Conservation (phyloP, 2,113 vertebrate genomes). For the Thunnus thynnus region DNA sequence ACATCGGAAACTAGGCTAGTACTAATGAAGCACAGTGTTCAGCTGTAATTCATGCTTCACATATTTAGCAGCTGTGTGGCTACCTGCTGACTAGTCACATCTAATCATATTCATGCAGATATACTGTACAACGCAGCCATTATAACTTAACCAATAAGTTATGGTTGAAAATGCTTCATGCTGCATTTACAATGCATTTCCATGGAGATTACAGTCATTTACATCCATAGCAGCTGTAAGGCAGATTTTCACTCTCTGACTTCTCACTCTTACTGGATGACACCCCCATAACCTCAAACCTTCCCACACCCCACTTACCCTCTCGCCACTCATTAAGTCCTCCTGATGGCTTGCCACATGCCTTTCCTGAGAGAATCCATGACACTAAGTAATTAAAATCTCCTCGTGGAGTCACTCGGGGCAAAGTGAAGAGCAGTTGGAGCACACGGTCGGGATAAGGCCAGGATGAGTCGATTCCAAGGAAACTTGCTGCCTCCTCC, state of each 20-base stretch:
- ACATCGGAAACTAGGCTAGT: too few species aligned
- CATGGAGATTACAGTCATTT: not conserved
- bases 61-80: not conserved
- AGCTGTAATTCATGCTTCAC: too few species aligned
- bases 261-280: slow-evolving; percentile 16
- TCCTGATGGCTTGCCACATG: slow-evolving; percentile 33
- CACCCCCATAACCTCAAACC: slow-evolving; percentile 15
- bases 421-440: slow-evolving; percentile 31
- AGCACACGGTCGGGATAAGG: slow-evolving; percentile 19
- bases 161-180: not conserved
- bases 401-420: slow-evolving; percentile 42
- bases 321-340: slow-evolving; percentile 33
- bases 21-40: too few species aligned
- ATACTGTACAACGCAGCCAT: not conserved
- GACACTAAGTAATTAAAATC: slow-evolving; percentile 76
- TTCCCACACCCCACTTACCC: slow-evolving; percentile 13
- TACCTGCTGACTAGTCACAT: not conserved
- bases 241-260: slow-evolving; percentile 11
- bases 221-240: not conserved
- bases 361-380: slow-evolving; percentile 51
- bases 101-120: not conserved
- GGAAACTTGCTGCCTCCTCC: slow-evolving; percentile 17
- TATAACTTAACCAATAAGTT: not conserved
- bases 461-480: slow-evolving; percentile 39
- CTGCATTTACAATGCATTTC: not conserved